Percentiles rank a stretch among this genome's conserved stretches.
Evolutionary conservation across 2,797 vertebrate genomes (phyloP).

Genomic region (Rhyacichthys aspro): DNA sequence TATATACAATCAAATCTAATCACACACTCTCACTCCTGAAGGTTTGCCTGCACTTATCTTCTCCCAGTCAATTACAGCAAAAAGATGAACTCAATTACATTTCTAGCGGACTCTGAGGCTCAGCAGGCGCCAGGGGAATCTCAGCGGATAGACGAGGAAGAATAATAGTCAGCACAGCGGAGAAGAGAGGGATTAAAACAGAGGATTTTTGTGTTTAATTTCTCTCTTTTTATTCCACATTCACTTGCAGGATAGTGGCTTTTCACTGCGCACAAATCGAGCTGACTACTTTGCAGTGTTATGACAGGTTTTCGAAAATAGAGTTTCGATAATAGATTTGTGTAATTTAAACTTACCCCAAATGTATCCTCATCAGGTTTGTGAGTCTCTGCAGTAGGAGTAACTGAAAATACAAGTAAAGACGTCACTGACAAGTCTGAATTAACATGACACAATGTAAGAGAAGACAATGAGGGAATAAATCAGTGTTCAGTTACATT

Average conservation of each 20-base stretch:
- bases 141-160: slow-evolving; percentile 16
- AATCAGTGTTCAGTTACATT: no score
- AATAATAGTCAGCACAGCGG: slow-evolving; percentile 10
- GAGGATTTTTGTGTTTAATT: slow-evolving; percentile 3
- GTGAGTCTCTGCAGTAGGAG: slow-evolving; percentile 86
- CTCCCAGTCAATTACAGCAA: slow-evolving; percentile 62
- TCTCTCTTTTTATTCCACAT: not conserved
- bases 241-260: not conserved
- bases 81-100: slow-evolving; percentile 58
- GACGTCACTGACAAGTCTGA: not conserved
- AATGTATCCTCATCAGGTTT: slow-evolving; percentile 90
- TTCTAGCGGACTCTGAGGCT: slow-evolving; percentile 50
- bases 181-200: slow-evolving; percentile 25
- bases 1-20: slow-evolving; percentile 3
- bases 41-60: slow-evolving; percentile 55
- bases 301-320: no score
- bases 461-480: no score
- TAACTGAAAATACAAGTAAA: slow-evolving; percentile 46
- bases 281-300: not conserved
- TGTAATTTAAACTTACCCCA: slow-evolving; percentile 93
- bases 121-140: slow-evolving; percentile 31
- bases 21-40: slow-evolving; percentile 13
- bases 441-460: no score
- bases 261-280: not conserved
- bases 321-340: no score